Conservation (phyloP, 2,797 vertebrate genomes). For the Pitangus sulphuratus region DNA sequence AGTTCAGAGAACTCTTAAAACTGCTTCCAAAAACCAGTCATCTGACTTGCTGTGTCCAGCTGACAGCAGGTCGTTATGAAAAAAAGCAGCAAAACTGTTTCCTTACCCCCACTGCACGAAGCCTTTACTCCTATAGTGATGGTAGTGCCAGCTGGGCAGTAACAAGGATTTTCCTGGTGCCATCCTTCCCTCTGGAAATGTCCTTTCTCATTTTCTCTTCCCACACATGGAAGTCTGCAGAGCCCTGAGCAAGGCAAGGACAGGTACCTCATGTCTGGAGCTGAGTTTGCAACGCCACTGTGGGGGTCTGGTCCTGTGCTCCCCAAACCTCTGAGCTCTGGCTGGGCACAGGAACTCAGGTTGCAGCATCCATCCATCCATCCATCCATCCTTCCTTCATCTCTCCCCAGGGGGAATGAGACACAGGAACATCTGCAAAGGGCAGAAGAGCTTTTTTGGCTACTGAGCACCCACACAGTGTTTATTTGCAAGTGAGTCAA, state of each 20-base stretch:
- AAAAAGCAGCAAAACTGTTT: not conserved
- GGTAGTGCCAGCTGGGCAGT: not conserved
- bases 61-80: accelerated
- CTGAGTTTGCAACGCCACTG: accelerated
- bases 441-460: not conserved
- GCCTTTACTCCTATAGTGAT: not conserved
- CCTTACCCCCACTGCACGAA: not conserved
- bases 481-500: constrained; percentile 47
- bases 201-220: not conserved
- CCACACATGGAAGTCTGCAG: not conserved
- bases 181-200: not conserved
- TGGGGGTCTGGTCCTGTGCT: not conserved
- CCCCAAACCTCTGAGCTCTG: accelerated
- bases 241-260: not conserved
- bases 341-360: not conserved
- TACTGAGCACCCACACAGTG: not conserved
- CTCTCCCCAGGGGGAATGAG: not conserved
- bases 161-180: not conserved
- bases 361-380: not conserved
- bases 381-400: not conserved
- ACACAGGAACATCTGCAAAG: not conserved
- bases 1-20: not conserved
- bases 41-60: not conserved
- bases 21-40: not conserved
- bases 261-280: not conserved